Conservation (phyloP, 2,888 invertebrate species). For the Rutpela maculata region DNA sequence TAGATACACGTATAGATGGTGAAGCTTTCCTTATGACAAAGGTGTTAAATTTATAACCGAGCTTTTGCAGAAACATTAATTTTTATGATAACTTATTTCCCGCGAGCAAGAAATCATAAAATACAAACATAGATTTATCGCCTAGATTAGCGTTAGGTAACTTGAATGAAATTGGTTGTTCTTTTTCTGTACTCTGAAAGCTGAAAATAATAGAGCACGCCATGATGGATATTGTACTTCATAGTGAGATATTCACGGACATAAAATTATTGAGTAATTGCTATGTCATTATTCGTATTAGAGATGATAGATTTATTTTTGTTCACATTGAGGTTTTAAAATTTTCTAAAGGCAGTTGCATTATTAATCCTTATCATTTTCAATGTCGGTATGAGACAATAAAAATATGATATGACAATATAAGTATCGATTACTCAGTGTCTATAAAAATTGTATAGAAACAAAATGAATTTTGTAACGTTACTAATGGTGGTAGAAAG, state of each 20-base stretch:
- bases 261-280: constrained; percentile 2
- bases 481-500: too few relatives aligned
- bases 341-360: background rate
- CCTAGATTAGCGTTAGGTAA: constrained; percentile 24
- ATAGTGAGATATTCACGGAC: constrained; percentile 2
- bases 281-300: background rate
- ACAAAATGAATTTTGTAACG: too few relatives aligned
- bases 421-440: too few relatives aligned
- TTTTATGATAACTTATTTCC: constrained; percentile 44
- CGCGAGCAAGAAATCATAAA: constrained; percentile 42
- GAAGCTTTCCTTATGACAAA: constrained; percentile 44
- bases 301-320: background rate
- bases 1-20: constrained; percentile 40
- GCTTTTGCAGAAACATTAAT: constrained; percentile 36
- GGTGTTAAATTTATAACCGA: constrained; percentile 42
- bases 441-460: too few relatives aligned
- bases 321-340: background rate
- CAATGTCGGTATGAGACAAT: background rate
- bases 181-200: background rate
- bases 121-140: constrained; percentile 41
- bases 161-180: constrained; percentile 27
- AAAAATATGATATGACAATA: background rate
- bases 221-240: constrained; percentile 21
- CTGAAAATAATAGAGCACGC: constrained; percentile 9
- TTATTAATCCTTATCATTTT: background rate